Evolutionary conservation across 1,140 invertebrate species (phyloP), one percentile per base, ranked within the genome.

Genomic region (Nephotettix cincticeps): DNA sequence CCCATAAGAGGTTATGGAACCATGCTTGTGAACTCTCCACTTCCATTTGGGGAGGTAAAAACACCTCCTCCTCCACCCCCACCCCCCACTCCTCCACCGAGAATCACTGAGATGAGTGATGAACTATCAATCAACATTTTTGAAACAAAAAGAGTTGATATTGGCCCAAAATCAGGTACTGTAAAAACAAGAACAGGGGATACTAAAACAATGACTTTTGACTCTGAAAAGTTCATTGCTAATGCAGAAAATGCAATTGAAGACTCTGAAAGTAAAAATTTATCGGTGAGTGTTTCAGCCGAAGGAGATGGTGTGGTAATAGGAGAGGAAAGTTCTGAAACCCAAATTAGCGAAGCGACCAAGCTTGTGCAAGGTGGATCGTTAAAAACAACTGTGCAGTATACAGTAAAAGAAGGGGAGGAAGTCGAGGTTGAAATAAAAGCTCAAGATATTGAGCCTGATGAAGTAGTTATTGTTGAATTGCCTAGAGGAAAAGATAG

Each of bases 71-170:
- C 68, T 17, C 47, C 28, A 1, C 68, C 68, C 27, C 68, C 68
- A 11, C 68, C 68, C 2, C 40, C 40, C 23, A 40, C 66, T 19
- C 66, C 66, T 51, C 47, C 45, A 19, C 68, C 68, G 4, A 54
- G 54, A 40, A 25, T 69, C 13, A 47, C 68, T 27, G 68, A 69
- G 23, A 47, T 54, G 47, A 69, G 45, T 69, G 68, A 69, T 29
- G 56, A 61, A 29, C n/a, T 61, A 25, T 27, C 23, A 4, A 14
- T 61, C 27, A 61, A 61, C 56, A 61, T 61, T 14, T 61, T 61
- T 61, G 56, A 61, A 29, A 61, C 56, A 61, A 25, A 61, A 29
- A 61, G 56, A 61, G 56, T 61, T 61, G 56, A 61, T 28, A 23
- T 61, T 61, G 56, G 56, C 11, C 56, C 56, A 21, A 61, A 61